A percentile compares a stretch with the other conserved stretches of the same genome.
These are phyloP conservation scores for Pseudoatta argentina DNA, from an alignment of 1,140 invertebrate species.

Conservation along the genomic window DNA sequence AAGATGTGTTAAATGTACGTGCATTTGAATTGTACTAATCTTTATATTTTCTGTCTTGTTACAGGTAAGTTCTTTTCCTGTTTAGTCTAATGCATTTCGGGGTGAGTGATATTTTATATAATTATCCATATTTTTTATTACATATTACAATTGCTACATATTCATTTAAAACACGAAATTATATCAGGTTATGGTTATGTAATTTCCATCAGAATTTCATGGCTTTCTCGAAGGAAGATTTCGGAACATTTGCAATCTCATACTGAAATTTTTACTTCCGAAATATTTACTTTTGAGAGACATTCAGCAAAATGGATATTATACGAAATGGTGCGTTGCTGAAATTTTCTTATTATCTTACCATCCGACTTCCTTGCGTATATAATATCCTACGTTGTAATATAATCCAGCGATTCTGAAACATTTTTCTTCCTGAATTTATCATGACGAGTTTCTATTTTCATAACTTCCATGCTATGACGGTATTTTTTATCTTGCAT, in stretches of 20 bases:
- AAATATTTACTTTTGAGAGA: background rate
- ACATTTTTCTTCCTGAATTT: constrained; percentile 33
- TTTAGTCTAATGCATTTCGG: background rate
- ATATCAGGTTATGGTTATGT: background rate
- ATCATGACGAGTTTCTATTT: constrained; percentile 2
- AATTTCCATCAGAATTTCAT: background rate
- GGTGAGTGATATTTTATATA: constrained; percentile 31
- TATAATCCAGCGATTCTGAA: constrained; percentile 12
- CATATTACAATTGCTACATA: background rate
- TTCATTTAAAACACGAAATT: constrained; percentile 5
- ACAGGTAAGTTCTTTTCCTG: constrained; percentile 31
- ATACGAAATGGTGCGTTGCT: background rate
- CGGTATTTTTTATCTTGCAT: constrained; percentile 15
- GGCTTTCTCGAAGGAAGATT: background rate
- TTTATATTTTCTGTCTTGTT: constrained; percentile 22
- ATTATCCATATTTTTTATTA: background rate
- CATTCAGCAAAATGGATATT: constrained; percentile 31
- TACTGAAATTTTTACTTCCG: constrained; percentile 10
- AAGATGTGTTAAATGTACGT: background rate
- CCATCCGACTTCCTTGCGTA: background rate
- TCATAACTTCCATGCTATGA: constrained; percentile 42
- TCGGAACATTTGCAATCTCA: background rate
- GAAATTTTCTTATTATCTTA: constrained; percentile 16
- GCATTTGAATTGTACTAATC: constrained; percentile 8
- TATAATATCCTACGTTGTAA: constrained; percentile 10